Percentiles rank a stretch among this genome's conserved stretches.
Conservation (phyloP, 2,113 vertebrate genomes). For the Toxostoma redivivum region DNA sequence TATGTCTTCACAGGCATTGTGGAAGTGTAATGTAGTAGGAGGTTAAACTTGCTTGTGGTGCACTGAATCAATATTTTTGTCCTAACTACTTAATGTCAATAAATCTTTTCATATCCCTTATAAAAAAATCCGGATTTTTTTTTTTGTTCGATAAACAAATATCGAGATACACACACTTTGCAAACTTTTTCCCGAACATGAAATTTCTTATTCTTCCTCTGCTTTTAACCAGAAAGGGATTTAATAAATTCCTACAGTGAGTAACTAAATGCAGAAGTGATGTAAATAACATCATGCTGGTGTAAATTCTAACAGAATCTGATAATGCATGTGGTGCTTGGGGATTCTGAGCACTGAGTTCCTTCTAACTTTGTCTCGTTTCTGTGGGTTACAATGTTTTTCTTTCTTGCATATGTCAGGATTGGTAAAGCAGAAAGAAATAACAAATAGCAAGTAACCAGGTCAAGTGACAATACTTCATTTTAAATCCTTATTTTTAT, state of each 20-base stretch:
- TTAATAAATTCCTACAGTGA: background rate
- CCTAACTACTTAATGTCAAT: background rate
- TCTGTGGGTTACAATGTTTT: background rate
- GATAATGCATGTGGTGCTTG: background rate
- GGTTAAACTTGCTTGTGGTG: background rate
- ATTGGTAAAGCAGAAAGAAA: background rate
- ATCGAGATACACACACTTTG: rapidly evolving
- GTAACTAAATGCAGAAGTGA: background rate
- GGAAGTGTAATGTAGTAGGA: background rate
- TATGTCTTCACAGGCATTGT: background rate
- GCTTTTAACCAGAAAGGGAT: background rate
- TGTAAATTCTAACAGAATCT: background rate
- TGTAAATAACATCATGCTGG: background rate
- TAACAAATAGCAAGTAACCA: background rate
- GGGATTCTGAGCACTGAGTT: background rate
- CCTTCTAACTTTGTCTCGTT: background rate
- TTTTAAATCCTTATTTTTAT: background rate
- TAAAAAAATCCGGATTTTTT: background rate
- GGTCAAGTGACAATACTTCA: background rate
- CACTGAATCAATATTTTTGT: background rate
- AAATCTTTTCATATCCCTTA: background rate
- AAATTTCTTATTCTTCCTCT: background rate
- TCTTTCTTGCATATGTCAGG: background rate
- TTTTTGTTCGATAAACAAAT: background rate
- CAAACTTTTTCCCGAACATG: background rate